A percentile compares a stretch with the other conserved stretches of the same genome.
These are phyloP conservation scores for Drosophila sp. DNA, from an alignment of 1,140 invertebrate species.

Conservation along the genomic window DNA sequence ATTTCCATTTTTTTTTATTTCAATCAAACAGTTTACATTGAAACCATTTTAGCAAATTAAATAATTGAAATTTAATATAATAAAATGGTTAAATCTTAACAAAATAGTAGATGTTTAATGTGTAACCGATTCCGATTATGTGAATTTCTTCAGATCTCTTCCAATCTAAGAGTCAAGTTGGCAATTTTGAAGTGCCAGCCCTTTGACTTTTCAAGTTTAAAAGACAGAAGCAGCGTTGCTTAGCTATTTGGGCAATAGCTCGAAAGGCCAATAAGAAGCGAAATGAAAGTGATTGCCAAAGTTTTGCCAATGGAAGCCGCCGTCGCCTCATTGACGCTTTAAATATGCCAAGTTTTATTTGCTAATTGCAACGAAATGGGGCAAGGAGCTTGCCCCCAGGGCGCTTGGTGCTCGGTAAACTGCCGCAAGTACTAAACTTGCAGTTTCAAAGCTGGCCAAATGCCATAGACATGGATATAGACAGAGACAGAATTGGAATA, in stretches of 20 bases:
- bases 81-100: too few relatives aligned
- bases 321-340: conserved; percentile 65
- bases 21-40: too few relatives aligned
- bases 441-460: conserved; percentile 54
- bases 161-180: conserved; percentile 1
- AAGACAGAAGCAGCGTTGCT: neutral
- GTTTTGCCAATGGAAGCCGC: conserved; percentile 42
- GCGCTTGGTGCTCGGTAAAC: conserved; percentile 13
- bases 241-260: conserved; percentile 35
- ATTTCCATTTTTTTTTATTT: too few relatives aligned
- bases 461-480: conserved; percentile 13
- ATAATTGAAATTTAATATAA: too few relatives aligned
- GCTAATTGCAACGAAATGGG: conserved; percentile 71
- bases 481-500: neutral
- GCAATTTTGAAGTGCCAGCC: neutral
- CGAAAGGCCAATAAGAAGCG: conserved; percentile 57
- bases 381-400: conserved; percentile 11
- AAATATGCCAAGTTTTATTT: conserved; percentile 82
- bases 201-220: conserved; percentile 20
- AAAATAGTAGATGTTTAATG: too few relatives aligned
- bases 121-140: too few relatives aligned
- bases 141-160: too few relatives aligned
- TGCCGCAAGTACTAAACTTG: conserved; percentile 68
- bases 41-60: too few relatives aligned
- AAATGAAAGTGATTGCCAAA: conserved; percentile 80